Conservation (phyloP, 2,113 vertebrate genomes). For the Propithecus coquereli region DNA sequence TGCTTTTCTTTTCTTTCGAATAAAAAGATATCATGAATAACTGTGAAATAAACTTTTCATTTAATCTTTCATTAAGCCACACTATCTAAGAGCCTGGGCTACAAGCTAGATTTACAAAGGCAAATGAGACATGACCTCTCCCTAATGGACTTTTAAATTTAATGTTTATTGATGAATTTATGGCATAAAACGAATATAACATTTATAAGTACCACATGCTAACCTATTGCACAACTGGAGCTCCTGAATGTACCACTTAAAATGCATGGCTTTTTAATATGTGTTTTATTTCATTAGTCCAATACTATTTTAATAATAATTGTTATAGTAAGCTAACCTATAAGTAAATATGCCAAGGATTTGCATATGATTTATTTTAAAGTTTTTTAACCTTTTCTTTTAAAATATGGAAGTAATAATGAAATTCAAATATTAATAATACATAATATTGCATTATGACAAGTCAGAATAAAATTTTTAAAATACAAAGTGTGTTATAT, state of each 20-base stretch:
- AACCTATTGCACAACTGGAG: neutral
- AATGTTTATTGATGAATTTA: neutral
- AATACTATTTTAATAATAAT: neutral
- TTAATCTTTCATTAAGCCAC: neutral
- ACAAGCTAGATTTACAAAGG: neutral
- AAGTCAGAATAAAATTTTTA: neutral
- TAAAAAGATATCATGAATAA: neutral
- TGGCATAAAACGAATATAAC: neutral
- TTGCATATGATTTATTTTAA: neutral
- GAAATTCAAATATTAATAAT: neutral
- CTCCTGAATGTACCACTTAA: neutral
- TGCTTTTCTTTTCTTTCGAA: neutral
- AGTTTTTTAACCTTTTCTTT: neutral
- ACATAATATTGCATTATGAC: neutral
- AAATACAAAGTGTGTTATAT: neutral
- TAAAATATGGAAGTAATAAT: neutral
- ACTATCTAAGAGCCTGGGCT: neutral
- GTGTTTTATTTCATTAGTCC: neutral
- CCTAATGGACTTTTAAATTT: neutral
- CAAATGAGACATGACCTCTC: neutral
- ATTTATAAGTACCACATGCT: neutral
- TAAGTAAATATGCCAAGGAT: neutral
- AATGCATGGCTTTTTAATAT: neutral
- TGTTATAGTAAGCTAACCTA: neutral
- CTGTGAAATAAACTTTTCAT: neutral